Conservation (phyloP, 2,113 vertebrate species). For the Passer montanus region DNA sequence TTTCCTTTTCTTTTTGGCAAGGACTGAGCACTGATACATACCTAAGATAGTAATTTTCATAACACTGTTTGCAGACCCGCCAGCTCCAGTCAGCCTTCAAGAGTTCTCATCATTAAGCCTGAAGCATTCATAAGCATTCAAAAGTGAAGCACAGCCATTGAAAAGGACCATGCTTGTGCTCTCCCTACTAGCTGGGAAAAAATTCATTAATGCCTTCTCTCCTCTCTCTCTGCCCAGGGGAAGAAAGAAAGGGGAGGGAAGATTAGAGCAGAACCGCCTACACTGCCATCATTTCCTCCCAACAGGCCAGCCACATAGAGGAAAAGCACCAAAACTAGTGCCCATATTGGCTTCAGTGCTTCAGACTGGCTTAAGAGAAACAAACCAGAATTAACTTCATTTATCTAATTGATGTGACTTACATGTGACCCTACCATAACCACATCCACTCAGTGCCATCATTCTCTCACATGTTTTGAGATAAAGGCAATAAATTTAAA, state of each 20-base stretch:
- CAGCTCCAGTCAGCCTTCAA: slow-evolving; percentile 1
- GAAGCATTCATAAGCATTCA: not conserved
- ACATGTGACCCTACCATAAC: not conserved
- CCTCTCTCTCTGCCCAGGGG: not conserved
- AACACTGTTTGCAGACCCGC: not conserved
- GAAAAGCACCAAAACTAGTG: not conserved
- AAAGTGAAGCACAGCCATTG: slow-evolving; percentile 10
- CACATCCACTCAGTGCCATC: not conserved
- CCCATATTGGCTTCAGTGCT: not conserved
- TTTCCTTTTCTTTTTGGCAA: not conserved
- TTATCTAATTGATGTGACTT: not conserved
- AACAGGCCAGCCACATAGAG: not conserved
- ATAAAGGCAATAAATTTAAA: not conserved
- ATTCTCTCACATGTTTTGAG: not conserved
- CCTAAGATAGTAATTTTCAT: not conserved
- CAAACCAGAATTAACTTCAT: not conserved
- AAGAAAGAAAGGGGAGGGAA: not conserved
- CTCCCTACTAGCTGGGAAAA: not conserved
- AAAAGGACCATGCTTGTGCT: not conserved
- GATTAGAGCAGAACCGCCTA: not conserved
- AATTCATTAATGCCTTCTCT: not conserved
- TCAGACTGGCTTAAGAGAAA: not conserved
- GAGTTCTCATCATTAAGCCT: not conserved
- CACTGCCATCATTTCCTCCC: not conserved
- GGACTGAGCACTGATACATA: not conserved